These are phyloP conservation scores for Rhynchomys soricoides DNA, from an alignment of 2,113 vertebrate species.

Conservation along the genomic window DNA sequence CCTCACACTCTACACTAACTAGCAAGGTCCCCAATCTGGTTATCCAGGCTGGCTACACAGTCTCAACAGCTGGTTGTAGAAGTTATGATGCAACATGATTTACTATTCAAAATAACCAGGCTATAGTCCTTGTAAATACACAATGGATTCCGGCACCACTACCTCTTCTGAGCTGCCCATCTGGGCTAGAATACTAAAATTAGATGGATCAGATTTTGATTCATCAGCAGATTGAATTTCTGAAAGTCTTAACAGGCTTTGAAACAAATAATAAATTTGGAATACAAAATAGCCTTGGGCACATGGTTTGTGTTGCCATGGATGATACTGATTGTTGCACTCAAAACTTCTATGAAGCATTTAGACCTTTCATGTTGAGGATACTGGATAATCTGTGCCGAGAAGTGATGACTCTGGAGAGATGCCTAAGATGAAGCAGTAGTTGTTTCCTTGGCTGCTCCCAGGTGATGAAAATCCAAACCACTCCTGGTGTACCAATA, in stretches of 20 bases:
- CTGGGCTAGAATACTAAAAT: conserved; percentile 87
- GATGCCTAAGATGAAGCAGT: conserved; percentile 88
- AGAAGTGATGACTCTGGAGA: conserved; percentile 89
- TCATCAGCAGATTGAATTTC: conserved; percentile 94
- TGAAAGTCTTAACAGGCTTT: conserved; percentile 93
- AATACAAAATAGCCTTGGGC: conserved; percentile 92
- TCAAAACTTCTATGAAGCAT: conserved; percentile 89
- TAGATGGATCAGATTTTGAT: conserved; percentile 94
- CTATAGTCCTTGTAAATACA: background rate
- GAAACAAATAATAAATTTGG: conserved; percentile 95
- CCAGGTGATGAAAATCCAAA: conserved; percentile 94
- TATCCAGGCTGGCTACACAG: no score
- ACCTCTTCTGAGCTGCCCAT: conserved; percentile 81
- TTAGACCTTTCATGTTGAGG: conserved; percentile 89
- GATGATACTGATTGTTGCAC: conserved; percentile 94
- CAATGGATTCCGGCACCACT: conserved; percentile 83
- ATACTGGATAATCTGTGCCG: conserved; percentile 90
- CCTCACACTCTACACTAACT: no score
- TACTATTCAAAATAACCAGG: conserved; percentile 64
- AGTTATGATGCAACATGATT: background rate
- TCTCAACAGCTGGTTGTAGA: no score
- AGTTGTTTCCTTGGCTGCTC: conserved; percentile 94
- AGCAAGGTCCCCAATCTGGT: no score
- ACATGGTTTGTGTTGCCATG: conserved; percentile 92
- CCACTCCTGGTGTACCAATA: conserved; percentile 91